A percentile compares a stretch with the other conserved stretches of the same genome.
phyloP scores from a whole-genome alignment of 2,888 invertebrate species.

The Lamproptera curius region DNA sequence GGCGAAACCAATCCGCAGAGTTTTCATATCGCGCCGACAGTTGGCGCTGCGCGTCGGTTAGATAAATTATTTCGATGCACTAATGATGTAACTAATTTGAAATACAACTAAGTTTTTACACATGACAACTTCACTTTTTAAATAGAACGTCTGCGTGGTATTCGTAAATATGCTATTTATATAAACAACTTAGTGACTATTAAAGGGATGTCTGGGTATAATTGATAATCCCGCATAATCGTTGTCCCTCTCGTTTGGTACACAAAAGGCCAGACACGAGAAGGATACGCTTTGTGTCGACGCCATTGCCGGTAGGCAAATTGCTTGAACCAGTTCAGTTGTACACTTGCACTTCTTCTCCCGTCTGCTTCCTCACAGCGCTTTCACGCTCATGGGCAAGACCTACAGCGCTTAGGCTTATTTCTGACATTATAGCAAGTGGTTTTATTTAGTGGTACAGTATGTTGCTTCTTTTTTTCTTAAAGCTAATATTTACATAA shows the following conservation, averaged over 20 bases:
- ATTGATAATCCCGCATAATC: slow-evolving; percentile 8
- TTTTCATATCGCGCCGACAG: slow-evolving; percentile 43
- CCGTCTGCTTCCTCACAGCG: slow-evolving; percentile 37
- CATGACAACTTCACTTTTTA: background rate
- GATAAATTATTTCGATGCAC: background rate
- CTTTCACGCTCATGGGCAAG: slow-evolving; percentile 45
- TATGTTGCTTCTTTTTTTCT: slow-evolving; percentile 1
- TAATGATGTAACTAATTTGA: background rate
- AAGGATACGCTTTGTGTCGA: slow-evolving; percentile 57
- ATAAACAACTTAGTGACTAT: too few relatives aligned
- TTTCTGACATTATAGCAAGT: slow-evolving; percentile 1
- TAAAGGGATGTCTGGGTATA: too few relatives aligned
- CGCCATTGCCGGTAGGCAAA: slow-evolving; percentile 27
- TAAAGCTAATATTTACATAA: background rate
- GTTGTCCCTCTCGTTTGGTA: slow-evolving; percentile 28
- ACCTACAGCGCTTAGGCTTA: too few relatives aligned
- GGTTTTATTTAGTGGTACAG: too few relatives aligned
- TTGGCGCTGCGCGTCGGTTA: slow-evolving; percentile 36
- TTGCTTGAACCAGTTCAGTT: slow-evolving; percentile 52
- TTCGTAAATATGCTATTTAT: too few relatives aligned
- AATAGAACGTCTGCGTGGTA: too few relatives aligned
- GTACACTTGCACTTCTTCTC: slow-evolving; percentile 59
- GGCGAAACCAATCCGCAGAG: slow-evolving; percentile 44
- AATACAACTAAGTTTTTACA: background rate
- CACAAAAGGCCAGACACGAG: slow-evolving; percentile 54